Evolutionary conservation across 1,140 invertebrate genomes (phyloP), one percentile per base, ranked within the genome.

Genomic region (Tenebrio molitor): DNA sequence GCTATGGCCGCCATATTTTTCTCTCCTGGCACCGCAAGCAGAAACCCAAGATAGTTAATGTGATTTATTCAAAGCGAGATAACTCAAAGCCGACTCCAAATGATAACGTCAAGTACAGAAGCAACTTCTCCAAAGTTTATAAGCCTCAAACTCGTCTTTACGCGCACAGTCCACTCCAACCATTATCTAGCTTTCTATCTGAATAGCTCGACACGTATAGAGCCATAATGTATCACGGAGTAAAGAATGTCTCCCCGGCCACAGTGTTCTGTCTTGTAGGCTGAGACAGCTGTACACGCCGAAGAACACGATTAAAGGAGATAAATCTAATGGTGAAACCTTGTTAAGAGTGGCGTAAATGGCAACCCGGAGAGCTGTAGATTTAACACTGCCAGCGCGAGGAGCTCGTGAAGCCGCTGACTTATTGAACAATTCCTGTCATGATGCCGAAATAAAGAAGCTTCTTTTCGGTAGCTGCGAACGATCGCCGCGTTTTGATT

Each of bases 271-370:
- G 76, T 80, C 78, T 80, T 80, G 78, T 79, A 76, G 76, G 46
- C 72, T 69, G 34, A 74, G 77, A 80, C 77, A 80, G 79, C 74
- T 74, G 71, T 78, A 80, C 79, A 80, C 71, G 76, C 72, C 77
- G 58, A 74, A 71, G 76, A 77, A 79, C 79, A 81, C 76, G 79
- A 81, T 79, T 78, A 79, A 78, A 44, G 67, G 64, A 79, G 79
- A 81, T 81, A 81, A 81, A 81, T 81, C 79, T 81, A 81, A 81
- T 81, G 79, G 79, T 78, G 77, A 76, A 81, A 80, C 78, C 74
- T 78, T 81, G 79, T 81, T 80, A 78, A 80, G 73, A 75, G 69
- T 75, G 74, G 75, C 76, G 79, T 79, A 79, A 79, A 79, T 79
- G 79, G 78, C 77, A 78, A 75, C 74, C 74, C 69, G 62, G 69